Evolutionary conservation across 2,113 vertebrate species (phyloP), one percentile per base, ranked within the genome.

Genomic region (Carollia perspicillata): DNA sequence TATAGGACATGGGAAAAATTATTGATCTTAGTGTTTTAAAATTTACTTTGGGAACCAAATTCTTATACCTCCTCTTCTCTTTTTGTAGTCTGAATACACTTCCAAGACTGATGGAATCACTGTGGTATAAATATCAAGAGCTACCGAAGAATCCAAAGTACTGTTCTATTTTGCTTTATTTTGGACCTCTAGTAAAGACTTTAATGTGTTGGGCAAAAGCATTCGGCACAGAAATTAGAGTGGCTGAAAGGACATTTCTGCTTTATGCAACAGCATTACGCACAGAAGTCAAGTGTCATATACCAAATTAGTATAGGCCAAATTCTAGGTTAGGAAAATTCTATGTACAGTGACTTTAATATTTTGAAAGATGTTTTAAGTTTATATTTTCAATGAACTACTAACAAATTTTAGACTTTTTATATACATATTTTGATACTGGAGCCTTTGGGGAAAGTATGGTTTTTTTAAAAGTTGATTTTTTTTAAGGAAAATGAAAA

Each of bases 121-220:
- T 94, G 98, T 98, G 98, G 98, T 99, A 94, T 98, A 98, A 98
- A 72, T 95, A 93, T 97, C 98, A 98, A 98, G 97, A 96, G 97
- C 89, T 97, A 84, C 96, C 90, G 98, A 98, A 98, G 97, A 98
- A 98, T 97, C 89, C 97, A 92, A 98, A 98, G 97, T 95, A 95
- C 92, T 95, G 79, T 96, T 92, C 93, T 94, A 96, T 83, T 33
- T 91, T 47, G 37, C 23, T 92, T 89, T 86, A 93, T 40, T 93
- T 95, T 78, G 93, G 26, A 94, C 42, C 20, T 92, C 77, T 58
- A 96, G 93, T 96, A 97, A 98, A 98, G 96, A 96, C 75, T 87
- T 35, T 28, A 94, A 60, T 9, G 0, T 66, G 63, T 28, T 66
- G 23, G 30, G 11, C 77, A 84, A 93, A 47, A 87, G 42, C 40